A percentile compares a stretch with the other conserved stretches of the same genome.
Conservation (phyloP, 2,113 vertebrate species). For the Cromileptes altivelis region DNA sequence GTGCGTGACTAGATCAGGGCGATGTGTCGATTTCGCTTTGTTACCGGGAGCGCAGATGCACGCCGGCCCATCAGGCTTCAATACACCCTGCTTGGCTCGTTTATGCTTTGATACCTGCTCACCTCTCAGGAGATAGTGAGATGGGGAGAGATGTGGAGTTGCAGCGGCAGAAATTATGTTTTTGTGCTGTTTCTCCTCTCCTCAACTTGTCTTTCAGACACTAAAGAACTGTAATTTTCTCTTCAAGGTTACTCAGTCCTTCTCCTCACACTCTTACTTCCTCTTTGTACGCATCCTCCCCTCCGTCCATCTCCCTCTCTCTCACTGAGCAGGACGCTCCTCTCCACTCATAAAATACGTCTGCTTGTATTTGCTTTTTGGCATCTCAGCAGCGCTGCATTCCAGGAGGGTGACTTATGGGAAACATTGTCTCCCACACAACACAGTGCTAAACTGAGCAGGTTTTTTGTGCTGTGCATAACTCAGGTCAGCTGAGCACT, state of each 20-base stretch:
- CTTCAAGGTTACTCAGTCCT: slow-evolving; percentile 32
- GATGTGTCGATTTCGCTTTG: slow-evolving; percentile 39
- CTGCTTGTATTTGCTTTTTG: slow-evolving; percentile 81
- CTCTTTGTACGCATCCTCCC: background rate
- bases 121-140: slow-evolving; percentile 34
- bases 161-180: background rate
- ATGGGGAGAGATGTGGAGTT: background rate
- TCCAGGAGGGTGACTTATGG: slow-evolving; percentile 87
- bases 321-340: slow-evolving; percentile 69
- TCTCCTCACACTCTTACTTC: background rate
- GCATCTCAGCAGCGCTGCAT: slow-evolving; percentile 82
- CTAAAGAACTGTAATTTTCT: slow-evolving; percentile 22
- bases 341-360: slow-evolving; percentile 83
- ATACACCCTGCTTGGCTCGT: slow-evolving; percentile 5
- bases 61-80: slow-evolving; percentile 23
- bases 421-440: slow-evolving; percentile 78
- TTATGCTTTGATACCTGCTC: slow-evolving; percentile 42
- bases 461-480: slow-evolving; percentile 26
- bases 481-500: slow-evolving; percentile 46
- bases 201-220: slow-evolving; percentile 36
- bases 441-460: slow-evolving; percentile 33
- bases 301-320: slow-evolving; percentile 10
- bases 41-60: background rate
- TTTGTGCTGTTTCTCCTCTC: slow-evolving; percentile 27
- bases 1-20: slow-evolving; percentile 41